Evolutionary conservation across 2,888 invertebrate genomes (phyloP).

Genomic region (Spatulosminthurus flaviceps): DNA sequence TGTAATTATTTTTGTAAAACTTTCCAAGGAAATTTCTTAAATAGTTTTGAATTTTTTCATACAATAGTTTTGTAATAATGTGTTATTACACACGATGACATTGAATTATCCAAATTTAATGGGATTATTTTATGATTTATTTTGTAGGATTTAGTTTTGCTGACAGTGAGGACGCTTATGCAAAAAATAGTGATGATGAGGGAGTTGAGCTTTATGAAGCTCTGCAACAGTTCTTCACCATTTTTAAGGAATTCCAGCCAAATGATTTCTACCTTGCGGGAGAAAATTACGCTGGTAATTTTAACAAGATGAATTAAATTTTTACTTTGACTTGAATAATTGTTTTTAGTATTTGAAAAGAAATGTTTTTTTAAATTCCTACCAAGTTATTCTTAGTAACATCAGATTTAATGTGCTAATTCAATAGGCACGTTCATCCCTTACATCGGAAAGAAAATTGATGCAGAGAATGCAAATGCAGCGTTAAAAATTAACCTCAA

Average conservation of each 20-base stretch:
- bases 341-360: too few relatives aligned
- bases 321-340: too few relatives aligned
- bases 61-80: too few relatives aligned
- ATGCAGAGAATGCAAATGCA: conserved; percentile 70
- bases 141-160: conserved; percentile 80
- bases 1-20: too few relatives aligned
- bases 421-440: conserved; percentile 58
- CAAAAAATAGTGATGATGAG: background rate
- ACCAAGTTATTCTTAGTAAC: background rate
- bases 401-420: too few relatives aligned
- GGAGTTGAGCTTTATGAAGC: conserved; percentile 65
- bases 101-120: too few relatives aligned
- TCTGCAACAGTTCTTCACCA: conserved; percentile 77
- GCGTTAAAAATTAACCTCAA: conserved; percentile 72
- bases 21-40: too few relatives aligned
- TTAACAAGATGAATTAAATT: too few relatives aligned
- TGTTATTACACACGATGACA: too few relatives aligned
- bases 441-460: conserved; percentile 73
- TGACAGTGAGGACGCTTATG: conserved; percentile 69
- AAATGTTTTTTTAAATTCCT: background rate
- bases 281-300: too few relatives aligned
- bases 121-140: too few relatives aligned
- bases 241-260: conserved; percentile 78
- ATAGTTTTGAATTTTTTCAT: too few relatives aligned
- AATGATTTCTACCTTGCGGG: conserved; percentile 87